Conservation (phyloP, 2,113 vertebrate genomes). For the Uria aalge region DNA sequence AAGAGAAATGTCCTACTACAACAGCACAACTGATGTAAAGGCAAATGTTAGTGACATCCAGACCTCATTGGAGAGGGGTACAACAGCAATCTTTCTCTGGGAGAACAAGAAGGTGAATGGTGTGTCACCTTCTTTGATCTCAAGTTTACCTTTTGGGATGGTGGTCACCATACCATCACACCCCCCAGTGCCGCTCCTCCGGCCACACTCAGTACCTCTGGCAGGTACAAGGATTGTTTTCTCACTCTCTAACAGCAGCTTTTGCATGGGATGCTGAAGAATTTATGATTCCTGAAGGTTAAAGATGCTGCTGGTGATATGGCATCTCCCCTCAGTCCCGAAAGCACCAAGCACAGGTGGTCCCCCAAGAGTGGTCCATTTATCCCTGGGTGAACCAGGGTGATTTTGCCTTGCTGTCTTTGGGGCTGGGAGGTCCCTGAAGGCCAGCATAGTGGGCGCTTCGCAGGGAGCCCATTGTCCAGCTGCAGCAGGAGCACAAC, state of each 20-base stretch:
- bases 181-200: neutral
- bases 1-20: neutral
- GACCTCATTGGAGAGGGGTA: neutral
- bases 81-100: neutral
- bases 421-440: neutral
- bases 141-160: neutral
- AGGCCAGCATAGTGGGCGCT: rapidly evolving
- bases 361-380: neutral
- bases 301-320: neutral
- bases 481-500: neutral
- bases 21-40: neutral
- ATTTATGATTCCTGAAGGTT: neutral
- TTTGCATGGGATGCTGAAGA: neutral
- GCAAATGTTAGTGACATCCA: neutral
- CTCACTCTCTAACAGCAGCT: neutral
- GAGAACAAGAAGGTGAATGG: neutral
- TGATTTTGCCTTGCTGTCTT: neutral
- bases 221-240: rapidly evolving
- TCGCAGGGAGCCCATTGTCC: neutral
- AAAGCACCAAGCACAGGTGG: neutral
- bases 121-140: neutral
- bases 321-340: neutral
- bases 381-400: neutral
- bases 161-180: neutral
- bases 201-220: neutral